Conservation (phyloP, 2,797 vertebrate genomes). For the Anomalospiza imberbis region DNA sequence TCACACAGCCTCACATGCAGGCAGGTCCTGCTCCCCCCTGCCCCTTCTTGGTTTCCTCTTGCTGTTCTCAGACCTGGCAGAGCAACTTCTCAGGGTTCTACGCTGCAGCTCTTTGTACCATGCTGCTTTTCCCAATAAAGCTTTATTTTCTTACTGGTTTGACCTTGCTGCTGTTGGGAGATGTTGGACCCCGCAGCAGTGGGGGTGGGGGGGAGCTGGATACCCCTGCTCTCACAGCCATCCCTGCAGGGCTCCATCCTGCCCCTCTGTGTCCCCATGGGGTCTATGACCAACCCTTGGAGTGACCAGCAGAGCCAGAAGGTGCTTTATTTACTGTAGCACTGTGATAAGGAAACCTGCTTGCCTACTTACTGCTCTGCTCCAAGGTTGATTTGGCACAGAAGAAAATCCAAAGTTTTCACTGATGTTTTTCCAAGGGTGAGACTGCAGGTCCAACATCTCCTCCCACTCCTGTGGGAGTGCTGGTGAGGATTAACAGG, state of each 20-base stretch:
- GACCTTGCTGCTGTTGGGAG: background rate
- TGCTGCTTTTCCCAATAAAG: background rate
- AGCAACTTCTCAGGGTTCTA: background rate
- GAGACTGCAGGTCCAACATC: rapidly evolving
- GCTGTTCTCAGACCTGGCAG: rapidly evolving
- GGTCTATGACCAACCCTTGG: background rate
- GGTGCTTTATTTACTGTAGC: background rate
- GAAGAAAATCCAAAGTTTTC: background rate
- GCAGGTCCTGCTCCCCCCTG: background rate
- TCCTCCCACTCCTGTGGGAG: rapidly evolving
- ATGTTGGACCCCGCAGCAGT: background rate
- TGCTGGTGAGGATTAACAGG: background rate
- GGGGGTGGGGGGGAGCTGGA: background rate
- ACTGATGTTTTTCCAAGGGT: background rate
- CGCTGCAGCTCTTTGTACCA: rapidly evolving
- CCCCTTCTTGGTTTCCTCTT: background rate
- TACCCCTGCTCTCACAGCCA: background rate
- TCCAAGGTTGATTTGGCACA: background rate
- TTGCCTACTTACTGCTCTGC: background rate
- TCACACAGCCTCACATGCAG: background rate
- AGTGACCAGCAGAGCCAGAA: background rate
- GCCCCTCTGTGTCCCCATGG: rapidly evolving
- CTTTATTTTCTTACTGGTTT: background rate
- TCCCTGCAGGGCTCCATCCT: background rate
- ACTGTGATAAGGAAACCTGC: background rate